Percentiles rank a stretch among this genome's conserved stretches.
Conservation (phyloP, 2,113 vertebrate genomes). For the Helogale parvula region DNA sequence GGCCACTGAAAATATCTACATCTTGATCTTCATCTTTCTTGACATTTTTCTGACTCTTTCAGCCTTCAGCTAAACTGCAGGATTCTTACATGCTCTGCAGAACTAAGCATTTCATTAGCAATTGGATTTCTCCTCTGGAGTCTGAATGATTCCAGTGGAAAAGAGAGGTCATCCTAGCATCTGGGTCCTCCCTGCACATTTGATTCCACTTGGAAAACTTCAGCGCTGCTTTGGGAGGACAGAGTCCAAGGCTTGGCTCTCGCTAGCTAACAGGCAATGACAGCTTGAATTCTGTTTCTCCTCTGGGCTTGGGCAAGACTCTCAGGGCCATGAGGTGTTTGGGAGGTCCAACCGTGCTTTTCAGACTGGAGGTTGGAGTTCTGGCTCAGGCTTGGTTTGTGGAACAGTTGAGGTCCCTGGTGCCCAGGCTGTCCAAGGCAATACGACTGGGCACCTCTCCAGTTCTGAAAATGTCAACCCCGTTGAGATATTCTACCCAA, state of each 20-base stretch:
- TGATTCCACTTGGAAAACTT: conserved; percentile 58
- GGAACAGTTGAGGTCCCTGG: not conserved
- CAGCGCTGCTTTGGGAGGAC: not conserved
- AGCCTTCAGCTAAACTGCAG: not conserved
- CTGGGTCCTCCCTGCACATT: conserved; percentile 4
- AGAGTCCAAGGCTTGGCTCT: not conserved
- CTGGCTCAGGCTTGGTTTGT: conserved; percentile 5
- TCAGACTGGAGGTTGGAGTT: not conserved
- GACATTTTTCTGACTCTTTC: conserved; percentile 18
- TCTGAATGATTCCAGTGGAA: conserved; percentile 53
- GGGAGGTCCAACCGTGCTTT: not conserved
- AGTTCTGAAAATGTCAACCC: not conserved
- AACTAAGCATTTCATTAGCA: not conserved
- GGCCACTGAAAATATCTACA: not conserved
- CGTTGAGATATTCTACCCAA: not conserved
- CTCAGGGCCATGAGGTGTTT: not conserved
- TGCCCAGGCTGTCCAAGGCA: not conserved
- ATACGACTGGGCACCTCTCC: not conserved
- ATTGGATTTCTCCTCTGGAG: conserved; percentile 33
- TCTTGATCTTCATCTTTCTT: conserved; percentile 38
- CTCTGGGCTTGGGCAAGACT: not conserved
- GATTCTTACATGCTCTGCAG: not conserved
- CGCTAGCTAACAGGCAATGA: not conserved
- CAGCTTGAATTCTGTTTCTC: conserved; percentile 20
- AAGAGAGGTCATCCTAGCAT: conserved; percentile 40